A percentile compares a stretch with the other conserved stretches of the same genome.
Evolutionary conservation across 2,113 vertebrate species (phyloP).

Genomic region (Ia io): DNA sequence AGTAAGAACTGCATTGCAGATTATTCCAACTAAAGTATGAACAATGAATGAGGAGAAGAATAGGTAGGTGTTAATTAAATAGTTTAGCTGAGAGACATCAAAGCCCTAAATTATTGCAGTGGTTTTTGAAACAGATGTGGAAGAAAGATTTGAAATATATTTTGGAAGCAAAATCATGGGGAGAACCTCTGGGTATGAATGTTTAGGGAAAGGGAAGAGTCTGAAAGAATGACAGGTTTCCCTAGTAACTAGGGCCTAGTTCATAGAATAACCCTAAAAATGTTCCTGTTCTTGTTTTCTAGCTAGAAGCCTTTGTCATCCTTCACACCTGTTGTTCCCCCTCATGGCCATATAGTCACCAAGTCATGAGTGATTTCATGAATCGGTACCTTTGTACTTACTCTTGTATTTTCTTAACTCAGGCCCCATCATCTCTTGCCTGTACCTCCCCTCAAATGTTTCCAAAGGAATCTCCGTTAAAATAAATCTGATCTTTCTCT

Average conservation of each 20-base stretch:
- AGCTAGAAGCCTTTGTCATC: neutral
- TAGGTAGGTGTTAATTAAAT: neutral
- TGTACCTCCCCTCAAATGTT: neutral
- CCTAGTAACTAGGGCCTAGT: neutral
- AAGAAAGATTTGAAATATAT: neutral
- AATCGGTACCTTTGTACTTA: neutral
- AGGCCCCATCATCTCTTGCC: neutral
- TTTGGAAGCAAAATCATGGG: neutral
- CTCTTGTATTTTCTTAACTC: neutral
- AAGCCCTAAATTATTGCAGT: neutral
- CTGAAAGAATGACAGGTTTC: neutral
- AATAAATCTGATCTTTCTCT: neutral
- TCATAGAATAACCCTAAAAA: neutral
- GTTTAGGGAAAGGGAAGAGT: neutral
- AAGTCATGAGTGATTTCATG: neutral
- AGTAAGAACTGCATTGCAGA: neutral
- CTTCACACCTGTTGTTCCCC: neutral
- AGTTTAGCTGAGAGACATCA: neutral
- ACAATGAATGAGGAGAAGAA: neutral
- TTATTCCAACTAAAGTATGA: neutral
- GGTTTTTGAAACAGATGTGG: neutral
- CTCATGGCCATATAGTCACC: neutral
- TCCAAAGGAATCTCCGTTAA: neutral
- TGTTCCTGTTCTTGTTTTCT: neutral
- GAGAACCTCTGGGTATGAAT: neutral